A percentile compares a stretch with the other conserved stretches of the same genome.
Conservation (phyloP, 1,140 invertebrate species). For the Magallana gigas region DNA sequence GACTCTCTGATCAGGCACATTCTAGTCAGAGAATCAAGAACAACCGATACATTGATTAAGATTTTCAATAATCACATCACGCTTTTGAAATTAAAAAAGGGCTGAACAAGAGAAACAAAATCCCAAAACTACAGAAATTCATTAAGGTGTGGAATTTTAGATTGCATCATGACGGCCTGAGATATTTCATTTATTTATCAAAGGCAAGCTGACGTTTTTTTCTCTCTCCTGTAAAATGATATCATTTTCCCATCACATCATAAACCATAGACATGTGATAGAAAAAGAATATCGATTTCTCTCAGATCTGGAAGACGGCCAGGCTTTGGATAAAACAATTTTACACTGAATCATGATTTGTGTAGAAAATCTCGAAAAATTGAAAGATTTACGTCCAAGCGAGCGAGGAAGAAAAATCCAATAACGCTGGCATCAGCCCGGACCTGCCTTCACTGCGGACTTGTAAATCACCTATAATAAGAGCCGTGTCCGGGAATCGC, state of each 20-base stretch:
- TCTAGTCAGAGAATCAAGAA: too few species aligned
- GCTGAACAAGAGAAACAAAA: too few species aligned
- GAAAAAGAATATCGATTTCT: conserved; percentile 13
- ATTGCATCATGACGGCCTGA: too few species aligned
- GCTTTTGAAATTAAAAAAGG: too few species aligned
- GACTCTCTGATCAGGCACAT: too few species aligned
- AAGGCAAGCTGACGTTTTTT: too few species aligned
- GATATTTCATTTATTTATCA: too few species aligned
- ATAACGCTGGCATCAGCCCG: conserved; percentile 15
- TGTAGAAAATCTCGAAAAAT: conserved; percentile 33
- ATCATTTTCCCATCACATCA: conserved; percentile 26
- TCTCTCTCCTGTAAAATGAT: conserved; percentile 8
- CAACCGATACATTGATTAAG: too few species aligned
- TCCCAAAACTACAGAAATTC: too few species aligned
- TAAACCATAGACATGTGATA: conserved; percentile 4
- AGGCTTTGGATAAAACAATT: conserved; percentile 13
- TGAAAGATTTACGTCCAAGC: conserved; percentile 33
- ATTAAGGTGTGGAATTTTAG: too few species aligned
- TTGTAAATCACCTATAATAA: conserved; percentile 29
- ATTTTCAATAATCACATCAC: too few species aligned
- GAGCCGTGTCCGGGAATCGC: conserved; percentile 26
- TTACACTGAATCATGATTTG: conserved; percentile 38
- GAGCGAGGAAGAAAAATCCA: conserved; percentile 31
- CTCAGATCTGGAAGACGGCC: not conserved
- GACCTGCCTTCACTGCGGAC: conserved; percentile 30